Evolutionary conservation across 2,113 vertebrate species (phyloP).

Genomic region (Lophius piscatorius): DNA sequence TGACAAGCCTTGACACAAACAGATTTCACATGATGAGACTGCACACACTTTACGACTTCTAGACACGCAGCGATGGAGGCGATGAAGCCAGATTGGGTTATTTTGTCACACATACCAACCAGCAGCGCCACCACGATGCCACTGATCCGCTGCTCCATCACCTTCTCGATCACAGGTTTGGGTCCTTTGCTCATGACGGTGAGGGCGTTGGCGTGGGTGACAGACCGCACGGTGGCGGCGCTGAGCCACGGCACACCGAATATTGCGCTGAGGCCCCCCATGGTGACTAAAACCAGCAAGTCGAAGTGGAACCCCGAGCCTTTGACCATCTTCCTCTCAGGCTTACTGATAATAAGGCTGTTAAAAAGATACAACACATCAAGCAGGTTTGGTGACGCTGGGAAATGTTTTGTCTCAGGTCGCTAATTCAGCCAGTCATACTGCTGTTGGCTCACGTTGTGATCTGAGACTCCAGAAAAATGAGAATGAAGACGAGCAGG

Average conservation of each 20-base stretch:
- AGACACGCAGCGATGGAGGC: not conserved
- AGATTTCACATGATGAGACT: not conserved
- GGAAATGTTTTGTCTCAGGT: not conserved
- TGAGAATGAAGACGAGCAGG: slow-evolving; percentile 95
- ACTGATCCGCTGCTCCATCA: slow-evolving; percentile 92
- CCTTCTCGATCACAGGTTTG: slow-evolving; percentile 84
- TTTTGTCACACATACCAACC: slow-evolving; percentile 83
- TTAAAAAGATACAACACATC: not conserved
- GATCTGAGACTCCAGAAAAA: slow-evolving; percentile 98
- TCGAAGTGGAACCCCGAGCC: slow-evolving; percentile 96
- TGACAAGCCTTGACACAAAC: slow-evolving; percentile 84
- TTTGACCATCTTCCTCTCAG: slow-evolving; percentile 93
- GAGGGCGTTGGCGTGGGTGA: slow-evolving; percentile 94
- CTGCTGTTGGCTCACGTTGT: slow-evolving; percentile 87
- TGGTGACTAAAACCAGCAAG: slow-evolving; percentile 89
- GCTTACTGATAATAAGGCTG: slow-evolving; percentile 93
- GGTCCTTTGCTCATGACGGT: slow-evolving; percentile 89
- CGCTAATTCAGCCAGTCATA: not conserved
- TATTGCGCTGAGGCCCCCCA: slow-evolving; percentile 89
- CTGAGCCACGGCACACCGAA: slow-evolving; percentile 98
- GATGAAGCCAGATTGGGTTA: not conserved
- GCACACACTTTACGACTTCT: not conserved
- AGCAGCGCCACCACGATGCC: slow-evolving; percentile 90
- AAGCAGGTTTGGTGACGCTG: not conserved
- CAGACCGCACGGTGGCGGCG: slow-evolving; percentile 91